Evolutionary conservation across 2,888 invertebrate genomes (phyloP).

Genomic region (Leucania comma): DNA sequence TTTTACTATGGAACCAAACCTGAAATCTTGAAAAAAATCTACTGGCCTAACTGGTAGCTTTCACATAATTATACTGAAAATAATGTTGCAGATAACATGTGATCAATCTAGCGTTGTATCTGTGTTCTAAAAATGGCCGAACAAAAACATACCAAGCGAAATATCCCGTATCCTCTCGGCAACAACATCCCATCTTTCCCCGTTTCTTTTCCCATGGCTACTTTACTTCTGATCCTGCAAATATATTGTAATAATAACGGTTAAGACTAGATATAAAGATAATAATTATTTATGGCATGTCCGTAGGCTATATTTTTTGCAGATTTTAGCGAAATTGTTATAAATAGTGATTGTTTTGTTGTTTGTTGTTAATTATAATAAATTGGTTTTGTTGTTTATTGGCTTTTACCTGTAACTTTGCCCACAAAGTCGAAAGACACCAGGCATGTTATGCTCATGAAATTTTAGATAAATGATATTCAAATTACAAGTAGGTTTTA

Average conservation of each 20-base stretch:
- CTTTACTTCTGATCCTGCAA: conserved; percentile 77
- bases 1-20: too few species aligned
- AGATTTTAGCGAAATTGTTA: not conserved
- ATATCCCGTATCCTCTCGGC: conserved; percentile 80
- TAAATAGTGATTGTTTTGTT: not conserved
- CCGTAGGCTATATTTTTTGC: not conserved
- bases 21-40: too few species aligned
- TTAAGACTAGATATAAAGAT: not conserved
- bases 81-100: too few species aligned
- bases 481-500: too few species aligned
- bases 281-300: not conserved
- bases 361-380: too few species aligned
- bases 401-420: too few species aligned
- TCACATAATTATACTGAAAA: too few species aligned
- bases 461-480: too few species aligned
- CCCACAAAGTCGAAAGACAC: too few species aligned
- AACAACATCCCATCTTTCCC: conserved; percentile 67
- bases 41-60: too few species aligned
- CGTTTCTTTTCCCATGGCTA: conserved; percentile 77
- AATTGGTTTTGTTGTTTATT: not conserved
- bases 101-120: too few species aligned
- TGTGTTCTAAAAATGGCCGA: not conserved
- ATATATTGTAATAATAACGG: not conserved
- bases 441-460: too few species aligned
- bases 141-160: conserved; percentile 74